These are phyloP conservation scores for Pyrrhosoma nymphula DNA, from an alignment of 2,888 invertebrate genomes.

Conservation along the genomic window DNA sequence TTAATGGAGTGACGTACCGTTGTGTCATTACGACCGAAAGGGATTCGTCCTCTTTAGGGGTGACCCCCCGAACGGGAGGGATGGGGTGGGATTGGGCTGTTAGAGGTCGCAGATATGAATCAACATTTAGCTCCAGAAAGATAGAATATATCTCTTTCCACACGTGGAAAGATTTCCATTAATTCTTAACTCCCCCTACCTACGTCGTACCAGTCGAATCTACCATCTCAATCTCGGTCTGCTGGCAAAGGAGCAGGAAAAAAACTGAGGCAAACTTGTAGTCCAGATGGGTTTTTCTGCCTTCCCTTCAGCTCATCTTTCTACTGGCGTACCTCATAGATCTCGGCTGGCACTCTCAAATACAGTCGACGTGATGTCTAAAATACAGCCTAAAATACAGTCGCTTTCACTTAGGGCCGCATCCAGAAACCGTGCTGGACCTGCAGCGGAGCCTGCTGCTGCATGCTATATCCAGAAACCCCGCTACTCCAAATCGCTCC, in stretches of 20 bases:
- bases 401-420: no score
- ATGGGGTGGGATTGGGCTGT: background rate
- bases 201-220: background rate
- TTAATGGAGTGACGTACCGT: background rate
- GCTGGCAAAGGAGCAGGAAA: background rate
- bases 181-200: background rate
- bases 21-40: background rate
- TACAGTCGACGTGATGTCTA: no score
- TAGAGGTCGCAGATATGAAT: background rate
- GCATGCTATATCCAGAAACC: no score
- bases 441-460: no score
- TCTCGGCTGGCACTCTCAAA: no score
- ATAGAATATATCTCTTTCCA: constrained; percentile 9
- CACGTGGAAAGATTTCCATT: background rate
- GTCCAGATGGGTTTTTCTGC: background rate
- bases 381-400: no score
- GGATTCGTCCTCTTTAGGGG: background rate
- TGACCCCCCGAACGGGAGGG: background rate
- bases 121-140: background rate
- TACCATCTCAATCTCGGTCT: background rate
- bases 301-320: no score
- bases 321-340: no score
- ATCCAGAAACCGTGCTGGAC: no score
- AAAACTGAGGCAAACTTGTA: background rate
- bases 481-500: no score